Conservation (phyloP, 2,888 invertebrate genomes). For the Drosophila falleni region DNA sequence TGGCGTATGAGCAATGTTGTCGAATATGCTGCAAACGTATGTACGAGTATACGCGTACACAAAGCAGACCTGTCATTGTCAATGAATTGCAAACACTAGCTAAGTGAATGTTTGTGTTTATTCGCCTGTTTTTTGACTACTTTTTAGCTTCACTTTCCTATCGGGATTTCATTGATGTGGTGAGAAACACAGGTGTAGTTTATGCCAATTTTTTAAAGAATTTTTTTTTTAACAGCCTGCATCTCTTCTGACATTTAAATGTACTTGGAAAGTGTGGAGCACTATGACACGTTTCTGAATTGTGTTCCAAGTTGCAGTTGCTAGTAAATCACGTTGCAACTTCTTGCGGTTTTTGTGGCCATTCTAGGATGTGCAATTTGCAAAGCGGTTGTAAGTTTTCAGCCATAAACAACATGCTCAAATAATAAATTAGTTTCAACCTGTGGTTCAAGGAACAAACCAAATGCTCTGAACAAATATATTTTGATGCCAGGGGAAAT, state of each 20-base stretch:
- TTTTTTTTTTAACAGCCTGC: slow-evolving; percentile 3
- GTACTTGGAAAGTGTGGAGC: not conserved
- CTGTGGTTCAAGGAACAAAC: slow-evolving; percentile 11
- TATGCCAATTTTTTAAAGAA: not conserved
- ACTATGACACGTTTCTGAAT: not conserved
- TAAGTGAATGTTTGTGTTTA: slow-evolving; percentile 22
- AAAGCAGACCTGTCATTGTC: slow-evolving; percentile 5
- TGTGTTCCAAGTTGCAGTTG: slow-evolving; percentile 2
- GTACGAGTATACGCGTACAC: not conserved
- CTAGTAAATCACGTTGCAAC: slow-evolving; percentile 29
- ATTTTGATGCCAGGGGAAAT: slow-evolving; percentile 32
- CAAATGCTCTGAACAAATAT: slow-evolving; percentile 16
- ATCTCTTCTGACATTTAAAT: not conserved
- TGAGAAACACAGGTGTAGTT: not conserved
- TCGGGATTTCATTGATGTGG: not conserved
- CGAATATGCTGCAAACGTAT: slow-evolving; percentile 3
- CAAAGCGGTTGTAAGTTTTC: slow-evolving; percentile 19
- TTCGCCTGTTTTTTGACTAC: slow-evolving; percentile 1
- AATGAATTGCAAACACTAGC: slow-evolving; percentile 21
- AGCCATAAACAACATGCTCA: slow-evolving; percentile 43
- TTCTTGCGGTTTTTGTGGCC: slow-evolving; percentile 14
- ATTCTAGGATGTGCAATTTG: not conserved
- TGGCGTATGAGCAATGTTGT: slow-evolving; percentile 58
- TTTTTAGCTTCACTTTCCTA: not conserved
- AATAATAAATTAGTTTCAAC: slow-evolving; percentile 30